These are phyloP conservation scores for Drusus annulatus DNA, from an alignment of 1,140 invertebrate genomes.

Conservation along the genomic window DNA sequence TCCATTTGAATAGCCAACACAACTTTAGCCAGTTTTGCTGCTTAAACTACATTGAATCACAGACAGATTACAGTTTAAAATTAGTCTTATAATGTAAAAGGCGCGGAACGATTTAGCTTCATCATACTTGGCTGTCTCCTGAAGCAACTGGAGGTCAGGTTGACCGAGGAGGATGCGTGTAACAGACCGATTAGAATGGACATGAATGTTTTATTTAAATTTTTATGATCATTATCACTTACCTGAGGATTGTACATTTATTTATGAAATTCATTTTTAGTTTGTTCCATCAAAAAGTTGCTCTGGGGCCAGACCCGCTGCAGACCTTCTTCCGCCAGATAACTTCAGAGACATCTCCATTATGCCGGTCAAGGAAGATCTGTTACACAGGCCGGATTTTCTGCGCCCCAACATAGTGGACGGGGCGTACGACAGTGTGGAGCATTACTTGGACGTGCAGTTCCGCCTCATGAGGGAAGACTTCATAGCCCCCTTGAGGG, in stretches of 20 bases:
- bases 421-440: slow-evolving; percentile 74
- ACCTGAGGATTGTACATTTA: too few species aligned
- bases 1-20: not conserved
- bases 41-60: not conserved
- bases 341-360: slow-evolving; percentile 52
- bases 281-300: not conserved
- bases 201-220: not conserved
- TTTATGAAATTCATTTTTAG: slow-evolving; percentile 5
- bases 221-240: not conserved
- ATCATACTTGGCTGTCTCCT: not conserved
- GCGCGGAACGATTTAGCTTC: too few species aligned
- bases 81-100: too few species aligned
- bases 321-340: slow-evolving; percentile 26
- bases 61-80: not conserved
- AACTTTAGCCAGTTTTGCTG: not conserved
- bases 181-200: not conserved
- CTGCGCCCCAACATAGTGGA: slow-evolving; percentile 74
- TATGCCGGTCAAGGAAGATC: slow-evolving; percentile 60
- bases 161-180: not conserved
- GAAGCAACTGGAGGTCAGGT: not conserved
- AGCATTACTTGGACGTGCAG: slow-evolving; percentile 86
- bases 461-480: slow-evolving; percentile 85
- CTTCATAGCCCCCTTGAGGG: slow-evolving; percentile 75
- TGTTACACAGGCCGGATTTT: slow-evolving; percentile 60
- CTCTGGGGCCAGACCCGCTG: not conserved